Conservation (phyloP, 1,140 invertebrate genomes). For the Propsilocerus akamusi region DNA sequence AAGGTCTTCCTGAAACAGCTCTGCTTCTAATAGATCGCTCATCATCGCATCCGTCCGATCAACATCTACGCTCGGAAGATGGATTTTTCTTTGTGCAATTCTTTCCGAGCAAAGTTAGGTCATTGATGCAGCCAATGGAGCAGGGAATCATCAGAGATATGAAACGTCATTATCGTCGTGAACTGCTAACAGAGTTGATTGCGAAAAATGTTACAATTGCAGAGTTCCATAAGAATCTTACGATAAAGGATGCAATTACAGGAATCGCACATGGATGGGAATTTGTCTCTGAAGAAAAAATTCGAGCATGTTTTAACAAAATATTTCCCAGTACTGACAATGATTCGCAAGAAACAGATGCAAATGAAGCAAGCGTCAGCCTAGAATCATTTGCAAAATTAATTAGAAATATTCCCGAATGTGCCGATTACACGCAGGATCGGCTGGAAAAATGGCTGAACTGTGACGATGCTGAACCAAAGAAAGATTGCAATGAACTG, state of each 20-base stretch:
- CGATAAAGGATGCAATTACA: background rate
- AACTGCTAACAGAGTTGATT: background rate
- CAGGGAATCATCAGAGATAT: constrained; percentile 23
- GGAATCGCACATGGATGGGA: background rate
- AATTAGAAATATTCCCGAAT: background rate
- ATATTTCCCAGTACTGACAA: background rate
- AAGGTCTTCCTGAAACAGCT: constrained; percentile 18
- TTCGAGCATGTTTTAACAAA: background rate
- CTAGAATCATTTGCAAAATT: background rate
- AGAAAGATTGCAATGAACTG: background rate
- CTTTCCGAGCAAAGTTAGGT: constrained; percentile 27
- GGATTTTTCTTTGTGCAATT: constrained; percentile 12
- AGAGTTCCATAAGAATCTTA: background rate
- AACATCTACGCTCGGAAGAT: constrained; percentile 10
- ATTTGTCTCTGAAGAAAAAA: background rate
- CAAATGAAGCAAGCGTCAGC: background rate
- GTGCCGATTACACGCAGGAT: background rate
- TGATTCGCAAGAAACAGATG: too few relatives aligned
- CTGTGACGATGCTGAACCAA: background rate
- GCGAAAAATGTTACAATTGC: background rate
- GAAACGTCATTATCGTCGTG: constrained; percentile 6
- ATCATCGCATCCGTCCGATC: constrained; percentile 11
- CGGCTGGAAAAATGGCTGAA: background rate
- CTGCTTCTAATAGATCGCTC: constrained; percentile 23
- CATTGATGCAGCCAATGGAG: constrained; percentile 29